phyloP scores from a whole-genome alignment of 2,113 vertebrate genomes.

The Mystacornis crossleyi region DNA sequence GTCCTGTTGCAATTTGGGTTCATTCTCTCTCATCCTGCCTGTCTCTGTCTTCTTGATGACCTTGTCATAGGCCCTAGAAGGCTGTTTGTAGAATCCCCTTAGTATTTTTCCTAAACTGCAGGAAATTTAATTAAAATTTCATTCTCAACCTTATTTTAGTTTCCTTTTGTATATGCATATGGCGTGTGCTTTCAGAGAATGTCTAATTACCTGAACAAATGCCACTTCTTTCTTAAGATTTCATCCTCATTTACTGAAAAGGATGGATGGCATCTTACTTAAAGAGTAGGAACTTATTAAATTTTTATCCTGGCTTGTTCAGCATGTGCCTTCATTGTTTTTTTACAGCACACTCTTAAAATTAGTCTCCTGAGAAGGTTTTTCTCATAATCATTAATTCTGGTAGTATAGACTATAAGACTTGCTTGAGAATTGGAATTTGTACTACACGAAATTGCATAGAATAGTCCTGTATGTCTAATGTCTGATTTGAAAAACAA shows the following conservation, averaged over 20 bases:
- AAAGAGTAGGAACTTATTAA: background rate
- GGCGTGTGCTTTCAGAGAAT: background rate
- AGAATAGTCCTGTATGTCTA: background rate
- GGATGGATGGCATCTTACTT: background rate
- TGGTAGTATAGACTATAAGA: background rate
- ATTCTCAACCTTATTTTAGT: background rate
- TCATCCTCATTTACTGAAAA: background rate
- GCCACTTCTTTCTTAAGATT: background rate
- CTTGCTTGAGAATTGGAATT: background rate
- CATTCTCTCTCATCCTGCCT: background rate
- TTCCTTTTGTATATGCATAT: background rate
- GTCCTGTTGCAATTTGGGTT: background rate
- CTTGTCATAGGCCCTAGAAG: background rate
- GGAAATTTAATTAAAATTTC: background rate
- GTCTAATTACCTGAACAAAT: background rate
- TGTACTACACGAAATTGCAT: background rate
- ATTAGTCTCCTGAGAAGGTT: background rate
- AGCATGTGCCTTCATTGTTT: background rate
- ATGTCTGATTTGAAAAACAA: background rate
- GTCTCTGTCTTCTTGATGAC: background rate
- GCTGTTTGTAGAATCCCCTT: background rate
- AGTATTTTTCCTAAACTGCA: background rate
- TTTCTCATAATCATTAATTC: background rate
- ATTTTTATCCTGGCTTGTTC: background rate
- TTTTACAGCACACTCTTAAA: background rate